A percentile compares a stretch with the other conserved stretches of the same genome.
phyloP scores from a whole-genome alignment of 1,140 invertebrate genomes.

The Oncopodura yosiiana region DNA sequence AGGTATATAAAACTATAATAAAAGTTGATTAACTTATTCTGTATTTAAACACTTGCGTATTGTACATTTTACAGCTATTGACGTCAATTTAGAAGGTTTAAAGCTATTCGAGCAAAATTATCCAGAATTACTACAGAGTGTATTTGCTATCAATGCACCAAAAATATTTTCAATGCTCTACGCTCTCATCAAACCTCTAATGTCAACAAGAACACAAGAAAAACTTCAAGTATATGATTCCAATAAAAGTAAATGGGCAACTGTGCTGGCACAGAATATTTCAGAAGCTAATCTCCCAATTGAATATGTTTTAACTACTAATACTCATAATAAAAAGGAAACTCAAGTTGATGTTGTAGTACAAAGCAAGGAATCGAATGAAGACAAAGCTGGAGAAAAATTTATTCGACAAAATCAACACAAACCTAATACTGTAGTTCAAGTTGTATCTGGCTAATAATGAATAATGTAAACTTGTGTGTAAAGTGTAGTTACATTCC shows the following conservation, averaged over 20 bases:
- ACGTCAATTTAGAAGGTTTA: conserved; percentile 16
- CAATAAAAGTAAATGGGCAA: conserved; percentile 9
- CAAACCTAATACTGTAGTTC: no score
- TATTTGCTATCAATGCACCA: conserved; percentile 11
- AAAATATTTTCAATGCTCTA: not conserved
- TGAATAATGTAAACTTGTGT: no score
- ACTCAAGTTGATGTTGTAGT: not conserved
- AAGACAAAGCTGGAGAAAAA: conserved; percentile 7
- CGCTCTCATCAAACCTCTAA: not conserved
- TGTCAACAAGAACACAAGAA: not conserved
- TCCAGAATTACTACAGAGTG: conserved; percentile 10
- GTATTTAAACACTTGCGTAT: not conserved
- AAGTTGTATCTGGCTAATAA: no score
- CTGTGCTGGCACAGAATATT: not conserved
- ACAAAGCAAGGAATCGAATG: not conserved
- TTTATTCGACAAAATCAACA: no score
- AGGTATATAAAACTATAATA: conserved; percentile 1
- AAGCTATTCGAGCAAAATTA: conserved; percentile 11
- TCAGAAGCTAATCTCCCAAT: conserved; percentile 2
- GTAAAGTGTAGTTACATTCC: no score
- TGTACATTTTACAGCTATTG: conserved; percentile 5
- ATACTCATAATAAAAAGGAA: not conserved
- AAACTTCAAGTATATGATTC: conserved; percentile 7
- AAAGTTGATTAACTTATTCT: not conserved
- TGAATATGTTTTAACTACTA: not conserved